phyloP scores from a whole-genome alignment of 2,888 invertebrate genomes.

The Idaea straminata region DNA sequence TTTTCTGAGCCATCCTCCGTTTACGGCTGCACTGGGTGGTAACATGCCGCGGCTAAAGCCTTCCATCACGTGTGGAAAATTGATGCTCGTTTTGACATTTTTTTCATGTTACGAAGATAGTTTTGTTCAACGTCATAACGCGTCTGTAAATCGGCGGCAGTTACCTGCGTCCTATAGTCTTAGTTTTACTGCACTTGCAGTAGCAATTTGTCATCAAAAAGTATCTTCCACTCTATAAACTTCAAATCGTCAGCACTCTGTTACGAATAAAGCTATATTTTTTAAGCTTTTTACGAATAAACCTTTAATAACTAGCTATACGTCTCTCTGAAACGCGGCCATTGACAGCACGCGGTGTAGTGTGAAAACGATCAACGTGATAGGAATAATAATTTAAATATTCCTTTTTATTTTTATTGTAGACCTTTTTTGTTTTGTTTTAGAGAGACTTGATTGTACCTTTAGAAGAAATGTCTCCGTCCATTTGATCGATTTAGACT shows the following conservation, averaged over 20 bases:
- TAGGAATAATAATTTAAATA: conserved; percentile 21
- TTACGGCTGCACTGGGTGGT: too few species aligned
- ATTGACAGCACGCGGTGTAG: conserved; percentile 26
- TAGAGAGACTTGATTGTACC: not conserved
- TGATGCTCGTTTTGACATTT: too few species aligned
- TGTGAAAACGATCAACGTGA: conserved; percentile 25
- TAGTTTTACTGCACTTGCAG: not conserved
- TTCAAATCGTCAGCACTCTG: not conserved
- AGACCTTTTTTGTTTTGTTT: not conserved
- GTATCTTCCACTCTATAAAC: not conserved
- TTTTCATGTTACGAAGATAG: too few species aligned
- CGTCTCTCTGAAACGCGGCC: conserved; percentile 10
- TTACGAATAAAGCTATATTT: not conserved
- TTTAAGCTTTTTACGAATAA: not conserved
- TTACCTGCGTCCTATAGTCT: not conserved
- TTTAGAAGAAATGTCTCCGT: too few species aligned
- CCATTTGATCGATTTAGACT: too few species aligned
- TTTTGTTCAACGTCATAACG: too few species aligned
- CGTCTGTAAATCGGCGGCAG: not conserved
- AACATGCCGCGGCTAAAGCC: too few species aligned
- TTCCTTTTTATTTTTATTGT: not conserved
- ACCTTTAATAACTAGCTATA: not conserved
- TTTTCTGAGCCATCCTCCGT: too few species aligned
- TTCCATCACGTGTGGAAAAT: too few species aligned
- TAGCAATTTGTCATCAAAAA: not conserved